Evolutionary conservation across 2,113 vertebrate species (phyloP), one percentile per base, ranked within the genome.

Genomic region (Sterrhoptilus dennistouni): DNA sequence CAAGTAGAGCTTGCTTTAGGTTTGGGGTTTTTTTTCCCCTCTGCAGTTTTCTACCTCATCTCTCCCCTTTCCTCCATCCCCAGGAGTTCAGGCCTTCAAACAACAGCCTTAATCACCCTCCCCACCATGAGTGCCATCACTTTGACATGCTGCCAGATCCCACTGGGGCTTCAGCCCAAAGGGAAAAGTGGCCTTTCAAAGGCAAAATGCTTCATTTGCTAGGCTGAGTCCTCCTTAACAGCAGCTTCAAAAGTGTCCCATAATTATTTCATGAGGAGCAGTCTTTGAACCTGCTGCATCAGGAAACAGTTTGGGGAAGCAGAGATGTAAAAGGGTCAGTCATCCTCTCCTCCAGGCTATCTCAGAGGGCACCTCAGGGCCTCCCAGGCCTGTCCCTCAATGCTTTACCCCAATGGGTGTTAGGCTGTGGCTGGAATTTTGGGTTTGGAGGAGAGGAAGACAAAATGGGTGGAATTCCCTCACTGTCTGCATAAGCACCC

Each of bases 191-290:
- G 52, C 72, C 33, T 69, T 91, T 80, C 66, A 83, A 89, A 93
- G 76, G 90, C 59, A 95, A 68, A 86, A 5, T 35, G 77, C 54
- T 89, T 89, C 54, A 68, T 69, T 72, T 49, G 28, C 50, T 18
- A 61, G 68, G 72, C 72, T 63, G 52, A 87, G 44, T 19, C 29
- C 19, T 59, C 42, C 79, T 54, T 44, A 54, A 52, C 2, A 5
- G 31, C 56, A 66, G 56, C 74, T 87, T 90, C 70, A 90, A 23
- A 91, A 60, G 42, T 49, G 14, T n/a, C 56, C 69, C 66, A 61
- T 93, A 63, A 90, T 68, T 85, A 88, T 83, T 90, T 82, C 40
- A 85, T 59, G 61, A 95, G 79, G 54, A 76, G n/a, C 36, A 77
- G 69, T 45, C 79, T 92, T 83, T 83, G 52, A 91, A 85, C 22